phyloP scores from a whole-genome alignment of 2,888 invertebrate species.

The Antheraea assamensis region DNA sequence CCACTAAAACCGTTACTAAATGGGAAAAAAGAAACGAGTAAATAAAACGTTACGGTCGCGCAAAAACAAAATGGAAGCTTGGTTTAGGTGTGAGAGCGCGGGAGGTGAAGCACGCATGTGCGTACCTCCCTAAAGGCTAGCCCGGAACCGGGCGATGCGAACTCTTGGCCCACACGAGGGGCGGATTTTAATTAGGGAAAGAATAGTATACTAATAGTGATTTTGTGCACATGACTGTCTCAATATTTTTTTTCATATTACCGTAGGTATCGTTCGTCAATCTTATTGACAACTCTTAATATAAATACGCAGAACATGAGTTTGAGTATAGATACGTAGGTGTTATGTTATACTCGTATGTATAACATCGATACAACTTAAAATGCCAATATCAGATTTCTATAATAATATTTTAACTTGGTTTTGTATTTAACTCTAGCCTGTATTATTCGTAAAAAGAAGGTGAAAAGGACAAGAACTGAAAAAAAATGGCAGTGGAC shows the following conservation, averaged over 20 bases:
- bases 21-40: conserved; percentile 39
- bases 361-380: no score
- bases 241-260: not conserved
- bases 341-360: no score
- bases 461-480: no score
- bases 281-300: no score
- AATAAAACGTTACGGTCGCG: conserved; percentile 40
- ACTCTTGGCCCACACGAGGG: conserved; percentile 40
- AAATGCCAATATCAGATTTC: no score
- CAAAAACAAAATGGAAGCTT: conserved; percentile 79
- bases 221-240: not conserved
- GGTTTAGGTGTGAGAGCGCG: conserved; percentile 65
- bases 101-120: conserved; percentile 72
- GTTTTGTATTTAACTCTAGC: no score
- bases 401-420: no score
- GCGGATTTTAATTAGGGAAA: conserved; percentile 51
- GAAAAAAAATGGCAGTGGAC: no score
- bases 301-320: no score
- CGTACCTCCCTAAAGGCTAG: conserved; percentile 50
- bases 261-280: no score
- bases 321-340: no score
- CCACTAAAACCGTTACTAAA: conserved; percentile 38
- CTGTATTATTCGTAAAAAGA: no score
- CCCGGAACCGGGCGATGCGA: conserved; percentile 30
- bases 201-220: conserved; percentile 14